Conservation (phyloP, 2,113 vertebrate species). For the Willisornis vidua region DNA sequence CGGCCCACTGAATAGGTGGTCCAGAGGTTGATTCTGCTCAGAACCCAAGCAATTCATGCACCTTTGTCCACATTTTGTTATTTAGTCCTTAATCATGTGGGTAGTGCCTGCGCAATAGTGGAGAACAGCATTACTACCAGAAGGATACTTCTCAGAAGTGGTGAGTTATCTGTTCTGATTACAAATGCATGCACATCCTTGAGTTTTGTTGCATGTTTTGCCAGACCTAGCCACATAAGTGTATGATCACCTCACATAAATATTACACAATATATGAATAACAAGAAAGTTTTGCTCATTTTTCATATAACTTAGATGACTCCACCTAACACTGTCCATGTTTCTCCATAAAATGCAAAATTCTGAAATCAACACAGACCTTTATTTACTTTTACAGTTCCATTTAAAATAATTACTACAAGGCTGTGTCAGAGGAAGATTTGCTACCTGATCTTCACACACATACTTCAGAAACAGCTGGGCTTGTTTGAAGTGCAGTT, state of each 20-base stretch:
- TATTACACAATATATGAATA: background rate
- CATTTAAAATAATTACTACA: background rate
- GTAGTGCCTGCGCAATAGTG: background rate
- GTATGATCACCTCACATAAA: background rate
- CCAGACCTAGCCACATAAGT: rapidly evolving
- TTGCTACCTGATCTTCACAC: background rate
- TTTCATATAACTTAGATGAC: background rate
- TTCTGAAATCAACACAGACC: background rate
- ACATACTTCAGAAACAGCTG: background rate
- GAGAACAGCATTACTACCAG: background rate
- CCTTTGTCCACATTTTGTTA: background rate
- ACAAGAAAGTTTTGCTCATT: background rate
- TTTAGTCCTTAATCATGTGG: background rate
- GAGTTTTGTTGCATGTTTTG: background rate
- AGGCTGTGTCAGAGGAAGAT: background rate
- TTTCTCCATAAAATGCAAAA: background rate
- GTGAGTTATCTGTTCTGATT: background rate
- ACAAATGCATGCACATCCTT: background rate
- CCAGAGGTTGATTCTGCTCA: background rate
- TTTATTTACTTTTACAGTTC: background rate
- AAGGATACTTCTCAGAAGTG: background rate
- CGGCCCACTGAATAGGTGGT: background rate
- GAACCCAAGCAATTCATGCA: background rate
- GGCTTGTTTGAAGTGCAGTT: background rate
- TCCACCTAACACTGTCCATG: background rate